These are phyloP conservation scores for Enteromius treurensis DNA, from an alignment of 2,797 vertebrate species.

Conservation along the genomic window DNA sequence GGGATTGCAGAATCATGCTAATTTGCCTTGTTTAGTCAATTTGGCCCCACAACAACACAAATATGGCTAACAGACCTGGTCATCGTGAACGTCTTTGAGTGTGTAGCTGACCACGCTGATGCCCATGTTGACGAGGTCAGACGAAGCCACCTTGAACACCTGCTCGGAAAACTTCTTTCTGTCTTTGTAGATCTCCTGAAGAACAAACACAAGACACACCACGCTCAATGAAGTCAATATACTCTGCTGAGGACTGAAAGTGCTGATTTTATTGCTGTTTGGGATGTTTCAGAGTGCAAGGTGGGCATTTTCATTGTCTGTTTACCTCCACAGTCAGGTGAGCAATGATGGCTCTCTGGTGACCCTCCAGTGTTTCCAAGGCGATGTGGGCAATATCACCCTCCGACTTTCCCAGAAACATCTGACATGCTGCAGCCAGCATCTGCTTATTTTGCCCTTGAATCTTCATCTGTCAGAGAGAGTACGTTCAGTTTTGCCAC, in stretches of 20 bases:
- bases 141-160: slow-evolving; percentile 93
- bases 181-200: slow-evolving; percentile 94
- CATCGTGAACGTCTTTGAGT: slow-evolving; percentile 91
- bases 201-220: background rate
- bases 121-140: slow-evolving; percentile 94
- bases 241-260: background rate
- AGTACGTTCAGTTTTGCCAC: background rate
- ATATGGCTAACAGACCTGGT: slow-evolving; percentile 78
- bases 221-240: background rate
- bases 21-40: background rate
- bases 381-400: slow-evolving; percentile 89
- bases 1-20: background rate
- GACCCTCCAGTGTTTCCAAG: slow-evolving; percentile 90
- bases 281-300: background rate
- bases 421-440: slow-evolving; percentile 92
- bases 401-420: slow-evolving; percentile 94
- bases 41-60: background rate
- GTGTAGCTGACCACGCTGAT: slow-evolving; percentile 96
- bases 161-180: slow-evolving; percentile 94
- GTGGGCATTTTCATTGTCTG: background rate
- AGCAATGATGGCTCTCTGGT: slow-evolving; percentile 93
- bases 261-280: background rate
- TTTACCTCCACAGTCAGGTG: slow-evolving; percentile 92
- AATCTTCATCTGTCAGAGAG: slow-evolving; percentile 86
- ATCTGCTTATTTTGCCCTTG: slow-evolving; percentile 97